Evolutionary conservation across 2,888 invertebrate genomes (phyloP).

Genomic region (Mesorhabditis spiculigera): DNA sequence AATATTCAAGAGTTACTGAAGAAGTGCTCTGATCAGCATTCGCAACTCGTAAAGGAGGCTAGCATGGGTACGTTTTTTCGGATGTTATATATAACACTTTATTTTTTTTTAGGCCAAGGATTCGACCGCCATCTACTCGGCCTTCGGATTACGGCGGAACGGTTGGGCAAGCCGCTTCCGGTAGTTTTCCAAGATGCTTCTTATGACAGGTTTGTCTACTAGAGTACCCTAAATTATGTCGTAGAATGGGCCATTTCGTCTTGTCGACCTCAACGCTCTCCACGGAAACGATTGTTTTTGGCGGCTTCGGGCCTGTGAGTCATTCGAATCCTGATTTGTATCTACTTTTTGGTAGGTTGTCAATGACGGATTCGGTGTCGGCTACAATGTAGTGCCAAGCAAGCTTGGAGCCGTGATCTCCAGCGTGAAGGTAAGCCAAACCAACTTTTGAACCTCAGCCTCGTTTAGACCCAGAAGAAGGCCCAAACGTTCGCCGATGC

Average conservation of each 20-base stretch:
- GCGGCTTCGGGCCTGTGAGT: constrained; percentile 59
- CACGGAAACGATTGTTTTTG: constrained; percentile 79
- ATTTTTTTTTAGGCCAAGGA: constrained; percentile 73
- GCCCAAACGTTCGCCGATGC: constrained; percentile 35
- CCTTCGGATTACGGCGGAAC: constrained; percentile 71
- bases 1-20: constrained; percentile 73
- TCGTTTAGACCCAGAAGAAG: constrained; percentile 1
- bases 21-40: constrained; percentile 78
- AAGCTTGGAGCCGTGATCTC: constrained; percentile 79
- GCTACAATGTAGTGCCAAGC: constrained; percentile 80
- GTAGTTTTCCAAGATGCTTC: constrained; percentile 29
- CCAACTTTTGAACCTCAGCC: background rate
- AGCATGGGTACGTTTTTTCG: constrained; percentile 73
- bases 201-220: constrained; percentile 57
- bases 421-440: constrained; percentile 64
- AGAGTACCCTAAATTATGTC: constrained; percentile 29
- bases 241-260: constrained; percentile 78
- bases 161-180: constrained; percentile 30
- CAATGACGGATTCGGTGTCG: constrained; percentile 85
- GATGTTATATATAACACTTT: constrained; percentile 5
- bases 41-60: constrained; percentile 81
- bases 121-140: constrained; percentile 94
- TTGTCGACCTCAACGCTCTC: constrained; percentile 90
- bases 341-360: constrained; percentile 86
- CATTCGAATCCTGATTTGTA: no score